Evolutionary conservation across 2,888 invertebrate species (phyloP), one percentile per base, ranked within the genome.

Genomic region (Plebejus melissa): DNA sequence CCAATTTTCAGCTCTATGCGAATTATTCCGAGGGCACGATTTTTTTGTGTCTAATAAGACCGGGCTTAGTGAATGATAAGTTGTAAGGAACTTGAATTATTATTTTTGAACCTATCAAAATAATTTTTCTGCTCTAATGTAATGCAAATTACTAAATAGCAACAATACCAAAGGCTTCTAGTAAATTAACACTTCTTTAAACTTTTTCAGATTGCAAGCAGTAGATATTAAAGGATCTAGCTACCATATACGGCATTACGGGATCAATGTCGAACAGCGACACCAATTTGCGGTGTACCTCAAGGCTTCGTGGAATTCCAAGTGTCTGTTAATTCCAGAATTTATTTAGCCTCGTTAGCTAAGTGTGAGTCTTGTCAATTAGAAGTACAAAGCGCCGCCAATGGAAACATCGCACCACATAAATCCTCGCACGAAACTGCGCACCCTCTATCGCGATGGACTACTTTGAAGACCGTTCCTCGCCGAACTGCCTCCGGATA

Each of bases 351-450:
- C 85, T 86, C 82, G 87, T 87, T 87, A 87, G 81, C 79, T 81
- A 32, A 82, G 83, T 84, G 84, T 84, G 83, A 85, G 82, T 86
- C 86, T 88, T 88, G 90, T 90, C 90, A 90, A 90, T 91, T 90
- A 90, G 85, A 87, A 84, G 84, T 84, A 86, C 85, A 86, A 86
- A 86, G 85, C 84, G 84, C 85, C 84, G 84, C 84, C 84, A 82
- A 82, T 77, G 77, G 82, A 81, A 83, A 82, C 84, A 84, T 83
- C 82, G 85, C 86, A 87, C 85, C 83, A 86, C 85, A 90, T 90
- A 89, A 88, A 89, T 89, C 85, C 85, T 77, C 78, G 81, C 79
- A 81, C 83, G 82, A 84, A 70, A 80, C 82, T 82, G 82, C 83
- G 83, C 82, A 82, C 82, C 75, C 82, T 80, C 82, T 83, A 85